A percentile compares a stretch with the other conserved stretches of the same genome.
Conservation (phyloP, 2,113 vertebrate species). For the Epinephelus lanceolatus region DNA sequence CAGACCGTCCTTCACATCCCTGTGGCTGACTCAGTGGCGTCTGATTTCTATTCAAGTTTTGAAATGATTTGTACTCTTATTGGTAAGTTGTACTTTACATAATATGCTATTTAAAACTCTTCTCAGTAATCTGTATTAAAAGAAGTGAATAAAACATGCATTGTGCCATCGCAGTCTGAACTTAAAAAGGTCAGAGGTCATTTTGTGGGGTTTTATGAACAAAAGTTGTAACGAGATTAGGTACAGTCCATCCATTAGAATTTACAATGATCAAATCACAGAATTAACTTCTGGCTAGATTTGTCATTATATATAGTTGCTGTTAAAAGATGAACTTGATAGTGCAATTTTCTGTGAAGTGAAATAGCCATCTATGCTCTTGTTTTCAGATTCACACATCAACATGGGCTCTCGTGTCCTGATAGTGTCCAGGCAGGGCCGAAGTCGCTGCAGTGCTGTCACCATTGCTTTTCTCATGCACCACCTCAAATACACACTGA, state of each 20-base stretch:
- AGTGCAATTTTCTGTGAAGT: not conserved
- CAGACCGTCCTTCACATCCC: constrained; percentile 75
- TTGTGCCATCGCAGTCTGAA: not conserved
- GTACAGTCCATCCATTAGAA: too few relatives aligned
- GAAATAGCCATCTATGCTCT: not conserved
- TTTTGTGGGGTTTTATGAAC: not conserved
- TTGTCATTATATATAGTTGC: too few relatives aligned
- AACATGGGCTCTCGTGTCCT: constrained; percentile 77
- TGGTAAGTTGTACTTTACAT: constrained; percentile 80
- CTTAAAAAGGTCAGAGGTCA: not conserved
- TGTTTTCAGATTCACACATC: constrained; percentile 69
- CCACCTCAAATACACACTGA: constrained; percentile 81
- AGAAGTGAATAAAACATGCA: not conserved
- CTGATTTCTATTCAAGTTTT: constrained; percentile 81
- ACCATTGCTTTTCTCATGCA: constrained; percentile 89
- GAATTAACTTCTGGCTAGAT: too few relatives aligned
- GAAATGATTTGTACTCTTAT: constrained; percentile 85
- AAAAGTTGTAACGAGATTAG: too few relatives aligned
- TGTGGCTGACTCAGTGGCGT: constrained; percentile 77
- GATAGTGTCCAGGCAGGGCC: constrained; percentile 86
- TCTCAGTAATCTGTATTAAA: not conserved
- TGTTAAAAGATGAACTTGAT: too few relatives aligned
- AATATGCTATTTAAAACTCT: not conserved
- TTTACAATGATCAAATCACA: too few relatives aligned
- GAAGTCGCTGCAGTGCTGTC: constrained; percentile 86